Conservation (phyloP, 1,140 invertebrate species). For the Sycophila sp. region DNA sequence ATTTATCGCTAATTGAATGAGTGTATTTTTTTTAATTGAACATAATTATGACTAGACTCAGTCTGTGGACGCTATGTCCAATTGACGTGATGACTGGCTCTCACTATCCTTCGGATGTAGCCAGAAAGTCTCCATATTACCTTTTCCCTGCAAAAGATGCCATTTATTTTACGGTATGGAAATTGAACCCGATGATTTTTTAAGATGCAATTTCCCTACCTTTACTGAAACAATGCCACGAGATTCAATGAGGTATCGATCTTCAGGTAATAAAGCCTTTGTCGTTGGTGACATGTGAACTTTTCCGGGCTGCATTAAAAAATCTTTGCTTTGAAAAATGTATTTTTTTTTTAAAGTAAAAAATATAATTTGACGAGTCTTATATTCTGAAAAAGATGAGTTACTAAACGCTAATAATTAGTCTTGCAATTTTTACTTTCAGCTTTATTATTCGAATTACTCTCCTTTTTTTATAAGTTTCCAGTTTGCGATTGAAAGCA, state of each 20-base stretch:
- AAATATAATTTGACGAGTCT: too few species aligned
- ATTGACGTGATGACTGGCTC: not conserved
- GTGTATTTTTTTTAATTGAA: too few species aligned
- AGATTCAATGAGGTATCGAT: constrained; percentile 71
- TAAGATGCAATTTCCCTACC: constrained; percentile 67
- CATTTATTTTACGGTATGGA: constrained; percentile 4
- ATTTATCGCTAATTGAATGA: too few species aligned
- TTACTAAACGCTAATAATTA: too few species aligned
- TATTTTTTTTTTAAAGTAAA: not conserved
- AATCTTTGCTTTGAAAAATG: too few species aligned
- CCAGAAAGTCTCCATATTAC: constrained; percentile 89
- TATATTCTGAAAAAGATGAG: too few species aligned
- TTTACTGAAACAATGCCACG: constrained; percentile 79
- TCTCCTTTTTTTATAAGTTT: too few species aligned
- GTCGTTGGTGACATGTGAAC: constrained; percentile 79
- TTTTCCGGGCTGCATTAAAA: constrained; percentile 69
- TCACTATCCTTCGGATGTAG: constrained; percentile 67
- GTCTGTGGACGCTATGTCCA: not conserved
- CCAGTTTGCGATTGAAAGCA: too few species aligned
- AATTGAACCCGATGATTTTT: too few species aligned
- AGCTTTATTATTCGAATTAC: too few species aligned
- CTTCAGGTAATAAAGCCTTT: constrained; percentile 71
- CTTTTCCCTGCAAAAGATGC: constrained; percentile 76
- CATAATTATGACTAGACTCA: constrained; percentile 28
- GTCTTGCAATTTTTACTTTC: too few species aligned